A percentile compares a stretch with the other conserved stretches of the same genome.
Conservation (phyloP, 2,888 invertebrate species). For the Brachypterus glaber region DNA sequence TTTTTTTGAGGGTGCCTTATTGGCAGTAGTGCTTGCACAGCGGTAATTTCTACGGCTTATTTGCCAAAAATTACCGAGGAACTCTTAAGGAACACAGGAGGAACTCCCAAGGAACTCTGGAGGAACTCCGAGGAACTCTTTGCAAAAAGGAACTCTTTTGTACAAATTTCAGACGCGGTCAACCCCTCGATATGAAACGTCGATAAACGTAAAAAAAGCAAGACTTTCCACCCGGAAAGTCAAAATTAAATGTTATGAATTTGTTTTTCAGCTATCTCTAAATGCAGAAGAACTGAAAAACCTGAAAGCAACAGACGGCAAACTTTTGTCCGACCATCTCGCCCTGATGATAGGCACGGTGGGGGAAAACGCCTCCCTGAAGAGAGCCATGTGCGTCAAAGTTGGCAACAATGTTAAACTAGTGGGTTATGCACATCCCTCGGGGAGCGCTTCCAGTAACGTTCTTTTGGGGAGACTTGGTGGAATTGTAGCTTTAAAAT, state of each 20-base stretch:
- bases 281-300: constrained; percentile 58
- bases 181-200: too few species aligned
- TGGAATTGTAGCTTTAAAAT: constrained; percentile 64
- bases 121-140: too few species aligned
- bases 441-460: constrained; percentile 41
- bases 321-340: constrained; percentile 67
- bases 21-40: too few species aligned
- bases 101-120: too few species aligned
- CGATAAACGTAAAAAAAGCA: too few species aligned
- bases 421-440: constrained; percentile 72
- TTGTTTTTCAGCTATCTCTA: constrained; percentile 54
- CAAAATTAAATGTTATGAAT: constrained; percentile 32
- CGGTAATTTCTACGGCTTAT: too few species aligned
- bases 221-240: too few species aligned
- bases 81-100: too few species aligned
- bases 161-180: too few species aligned
- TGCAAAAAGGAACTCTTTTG: too few species aligned
- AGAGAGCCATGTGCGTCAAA: constrained; percentile 69
- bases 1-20: too few species aligned
- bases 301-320: constrained; percentile 54
- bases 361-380: constrained; percentile 81
- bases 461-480: constrained; percentile 75
- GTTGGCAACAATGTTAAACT: constrained; percentile 48
- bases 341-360: constrained; percentile 79
- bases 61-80: too few species aligned